phyloP scores from a whole-genome alignment of 2,797 vertebrate species.

The Thalassophryne amazonica region DNA sequence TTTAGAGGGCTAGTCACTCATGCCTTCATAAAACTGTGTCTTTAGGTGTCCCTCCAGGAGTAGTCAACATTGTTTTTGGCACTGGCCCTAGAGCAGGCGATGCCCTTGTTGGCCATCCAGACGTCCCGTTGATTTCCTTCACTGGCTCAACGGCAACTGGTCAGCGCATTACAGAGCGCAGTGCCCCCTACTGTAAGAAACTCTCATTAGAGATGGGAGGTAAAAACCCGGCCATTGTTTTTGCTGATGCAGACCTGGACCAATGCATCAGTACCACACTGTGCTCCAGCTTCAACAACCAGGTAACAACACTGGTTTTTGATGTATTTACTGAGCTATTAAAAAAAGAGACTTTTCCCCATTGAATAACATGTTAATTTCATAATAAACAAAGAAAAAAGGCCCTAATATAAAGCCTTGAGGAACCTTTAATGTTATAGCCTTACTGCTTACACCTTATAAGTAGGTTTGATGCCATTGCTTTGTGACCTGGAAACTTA shows the following conservation, averaged over 20 bases:
- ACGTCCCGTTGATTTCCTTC: slow-evolving; percentile 91
- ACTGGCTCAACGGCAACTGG: slow-evolving; percentile 94
- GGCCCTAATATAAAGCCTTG: no score
- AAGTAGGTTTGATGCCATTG: no score
- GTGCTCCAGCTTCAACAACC: slow-evolving; percentile 94
- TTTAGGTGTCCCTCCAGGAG: slow-evolving; percentile 88
- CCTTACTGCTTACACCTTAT: no score
- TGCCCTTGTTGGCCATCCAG: slow-evolving; percentile 88
- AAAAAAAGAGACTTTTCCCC: no score
- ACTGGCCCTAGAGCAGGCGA: slow-evolving; percentile 82
- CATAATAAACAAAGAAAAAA: no score
- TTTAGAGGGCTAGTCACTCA: no score
- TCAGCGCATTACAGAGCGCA: slow-evolving; percentile 81
- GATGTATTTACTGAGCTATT: no score
- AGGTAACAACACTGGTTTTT: slow-evolving; percentile 45
- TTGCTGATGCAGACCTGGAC: slow-evolving; percentile 89
- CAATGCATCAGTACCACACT: slow-evolving; percentile 86
- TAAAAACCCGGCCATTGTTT: slow-evolving; percentile 93
- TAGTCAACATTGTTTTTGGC: slow-evolving; percentile 92
- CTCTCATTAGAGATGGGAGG: slow-evolving; percentile 94
- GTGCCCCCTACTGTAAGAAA: slow-evolving; percentile 90
- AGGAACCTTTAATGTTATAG: no score
- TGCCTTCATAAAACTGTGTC: neutral
- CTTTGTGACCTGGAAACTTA: no score
- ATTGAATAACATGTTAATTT: no score